Conservation (phyloP, 2,888 invertebrate species). For the Scrobipalpa costella region DNA sequence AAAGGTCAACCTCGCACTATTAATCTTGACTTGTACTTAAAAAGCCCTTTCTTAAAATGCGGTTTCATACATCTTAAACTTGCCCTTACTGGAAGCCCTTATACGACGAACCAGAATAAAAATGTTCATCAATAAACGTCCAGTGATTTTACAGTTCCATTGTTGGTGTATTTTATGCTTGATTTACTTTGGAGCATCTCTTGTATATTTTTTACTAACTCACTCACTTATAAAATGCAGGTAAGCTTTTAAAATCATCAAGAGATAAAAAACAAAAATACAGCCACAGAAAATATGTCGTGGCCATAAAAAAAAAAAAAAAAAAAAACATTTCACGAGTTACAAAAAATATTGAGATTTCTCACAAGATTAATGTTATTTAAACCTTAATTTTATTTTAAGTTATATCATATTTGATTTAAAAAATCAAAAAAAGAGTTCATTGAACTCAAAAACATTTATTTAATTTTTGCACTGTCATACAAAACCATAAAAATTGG, state of each 20-base stretch:
- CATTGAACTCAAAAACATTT: not conserved
- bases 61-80: not conserved
- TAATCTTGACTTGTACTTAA: not conserved
- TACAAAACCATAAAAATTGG: not conserved
- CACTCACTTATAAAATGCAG: not conserved
- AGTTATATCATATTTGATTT: not conserved
- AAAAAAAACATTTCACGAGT: not conserved
- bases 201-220: not conserved
- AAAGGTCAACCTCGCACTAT: not conserved
- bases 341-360: too few species aligned
- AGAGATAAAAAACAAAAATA: not conserved
- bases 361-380: too few species aligned
- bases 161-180: not conserved
- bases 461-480: not conserved
- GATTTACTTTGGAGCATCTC: not conserved
- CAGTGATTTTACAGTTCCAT: slow-evolving; percentile 16
- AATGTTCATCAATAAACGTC: slow-evolving; percentile 6
- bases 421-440: not conserved
- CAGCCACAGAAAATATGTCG: not conserved
- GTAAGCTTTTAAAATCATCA: not conserved
- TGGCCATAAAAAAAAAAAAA: too few species aligned
- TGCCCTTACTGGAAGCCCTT: not conserved
- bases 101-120: not conserved
- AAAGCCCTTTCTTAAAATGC: slow-evolving; percentile 1
- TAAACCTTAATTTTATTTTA: too few species aligned